A percentile compares a stretch with the other conserved stretches of the same genome.
phyloP scores from a whole-genome alignment of 2,113 vertebrate species.

The Microcebus griseorufus region DNA sequence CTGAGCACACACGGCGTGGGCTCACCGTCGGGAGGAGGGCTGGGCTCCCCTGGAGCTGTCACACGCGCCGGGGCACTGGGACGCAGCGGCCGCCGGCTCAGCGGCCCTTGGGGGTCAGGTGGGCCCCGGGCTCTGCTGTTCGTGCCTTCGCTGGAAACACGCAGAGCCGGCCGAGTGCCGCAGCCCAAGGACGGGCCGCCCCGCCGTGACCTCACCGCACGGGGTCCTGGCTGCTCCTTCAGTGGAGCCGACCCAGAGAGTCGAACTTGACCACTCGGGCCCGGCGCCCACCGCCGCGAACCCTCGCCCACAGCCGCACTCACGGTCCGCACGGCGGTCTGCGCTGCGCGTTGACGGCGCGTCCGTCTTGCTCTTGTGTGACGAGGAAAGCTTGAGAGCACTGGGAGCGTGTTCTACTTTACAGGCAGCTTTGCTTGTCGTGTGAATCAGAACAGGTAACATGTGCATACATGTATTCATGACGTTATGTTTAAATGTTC shows the following conservation, averaged over 20 bases:
- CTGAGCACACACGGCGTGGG: fast-evolving
- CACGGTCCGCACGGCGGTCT: too few relatives aligned
- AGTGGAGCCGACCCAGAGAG: background rate
- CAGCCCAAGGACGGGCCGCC: background rate
- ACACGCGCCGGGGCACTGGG: background rate
- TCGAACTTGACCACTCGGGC: background rate
- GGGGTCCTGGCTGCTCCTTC: background rate
- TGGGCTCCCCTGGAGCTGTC: background rate
- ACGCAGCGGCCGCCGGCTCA: background rate
- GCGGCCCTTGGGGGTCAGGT: background rate
- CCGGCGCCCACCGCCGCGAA: too few relatives aligned
- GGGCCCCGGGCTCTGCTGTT: background rate
- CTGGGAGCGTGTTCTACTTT: too few relatives aligned
- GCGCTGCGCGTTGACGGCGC: too few relatives aligned
- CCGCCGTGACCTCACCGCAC: background rate
- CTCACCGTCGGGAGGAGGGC: too few relatives aligned
- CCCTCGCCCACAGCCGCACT: too few relatives aligned
- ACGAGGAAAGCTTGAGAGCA: too few relatives aligned
- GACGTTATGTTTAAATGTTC: too few relatives aligned
- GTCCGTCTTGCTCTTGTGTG: too few relatives aligned
- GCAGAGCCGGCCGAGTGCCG: background rate
- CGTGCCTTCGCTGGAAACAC: background rate
- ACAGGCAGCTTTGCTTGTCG: too few relatives aligned
- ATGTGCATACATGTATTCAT: too few relatives aligned
- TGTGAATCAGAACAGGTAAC: too few relatives aligned